Base-by-base conservation (phyloP, 2,888 invertebrate genomes). In the Eumerus sabulonum region DNA sequence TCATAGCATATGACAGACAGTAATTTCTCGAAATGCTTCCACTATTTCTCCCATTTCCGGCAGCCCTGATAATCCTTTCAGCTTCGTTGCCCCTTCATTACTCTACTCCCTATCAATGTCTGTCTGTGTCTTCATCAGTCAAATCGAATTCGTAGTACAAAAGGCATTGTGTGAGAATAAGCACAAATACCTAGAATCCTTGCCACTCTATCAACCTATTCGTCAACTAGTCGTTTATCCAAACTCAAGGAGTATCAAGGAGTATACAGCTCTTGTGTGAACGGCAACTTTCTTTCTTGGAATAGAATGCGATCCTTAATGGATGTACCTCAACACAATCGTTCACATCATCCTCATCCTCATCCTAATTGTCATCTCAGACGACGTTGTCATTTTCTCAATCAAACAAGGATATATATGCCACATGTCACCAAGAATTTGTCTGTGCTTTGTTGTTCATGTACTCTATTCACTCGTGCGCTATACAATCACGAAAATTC, bases 81-180 rank as follows among this genome's bases (percentile, higher is more conserved):
- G 54, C 60, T 17, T 16, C 35, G 13, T 17, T 27, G 27, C 27
- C 7, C 7, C 7, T 7, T 27, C 2, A 27, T 27, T 4, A 27
- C 27, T 2, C 27, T 63, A n/a, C 19, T 42, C 18, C 35, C 44
- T 38, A 35, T 44, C 19, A 42, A 35, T 13, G 18, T 1, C 35
- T 13, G 42, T 3, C 36, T 27, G 7, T 27, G 27, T 40, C 35
- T 9, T 45, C 35, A 45, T 64, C 38, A 40, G 54, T 2, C 18
- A 66, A 73, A 73, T 73, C 73, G 60, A 73, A 66, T 73, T 66
- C 11, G 35, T 67, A 7, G 60, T 40, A 56, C 40, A 56, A 60
- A 56, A 36, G 14, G 48, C 53, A 40, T 60, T 54, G 27, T 60
- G 14, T 38, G 42, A 27, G 7, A 7, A 27, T 2, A 4, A 27